These are phyloP conservation scores for Henricia sp. DNA, from an alignment of 53 echinoderm and acorn worm species.

Conservation along the genomic window DNA sequence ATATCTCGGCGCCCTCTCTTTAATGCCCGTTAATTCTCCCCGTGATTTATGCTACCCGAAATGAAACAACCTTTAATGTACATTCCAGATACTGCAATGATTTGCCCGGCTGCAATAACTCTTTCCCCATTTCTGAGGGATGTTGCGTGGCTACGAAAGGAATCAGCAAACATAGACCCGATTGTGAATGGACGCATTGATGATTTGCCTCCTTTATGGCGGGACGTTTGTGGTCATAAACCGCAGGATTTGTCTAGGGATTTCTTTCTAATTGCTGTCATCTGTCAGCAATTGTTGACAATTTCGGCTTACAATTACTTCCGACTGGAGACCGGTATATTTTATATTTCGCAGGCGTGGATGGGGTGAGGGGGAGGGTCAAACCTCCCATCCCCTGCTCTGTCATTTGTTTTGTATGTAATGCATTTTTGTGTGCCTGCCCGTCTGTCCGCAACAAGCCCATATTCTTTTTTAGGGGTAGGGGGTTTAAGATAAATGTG, in stretches of 20 bases:
- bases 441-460: too few relatives aligned
- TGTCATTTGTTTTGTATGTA: too few relatives aligned
- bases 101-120: neutral
- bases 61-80: constrained; percentile 10
- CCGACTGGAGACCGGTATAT: neutral
- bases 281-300: neutral
- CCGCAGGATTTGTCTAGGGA: neutral
- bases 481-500: too few relatives aligned
- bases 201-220: constrained; percentile 2
- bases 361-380: too few relatives aligned
- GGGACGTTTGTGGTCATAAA: neutral
- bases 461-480: too few relatives aligned
- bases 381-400: too few relatives aligned
- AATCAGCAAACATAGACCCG: neutral
- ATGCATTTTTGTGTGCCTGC: too few relatives aligned
- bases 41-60: constrained; percentile 25
- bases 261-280: neutral
- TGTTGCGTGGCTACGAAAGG: constrained; percentile 8
- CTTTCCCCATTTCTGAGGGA: neutral
- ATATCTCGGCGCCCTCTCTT: too few relatives aligned
- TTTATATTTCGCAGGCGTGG: too few relatives aligned
- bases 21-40: neutral
- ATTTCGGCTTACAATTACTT: neutral
- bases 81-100: neutral
- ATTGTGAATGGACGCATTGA: neutral